A percentile compares a stretch with the other conserved stretches of the same genome.
Evolutionary conservation across 2,888 invertebrate species (phyloP).

Genomic region (Panzeria rudis): DNA sequence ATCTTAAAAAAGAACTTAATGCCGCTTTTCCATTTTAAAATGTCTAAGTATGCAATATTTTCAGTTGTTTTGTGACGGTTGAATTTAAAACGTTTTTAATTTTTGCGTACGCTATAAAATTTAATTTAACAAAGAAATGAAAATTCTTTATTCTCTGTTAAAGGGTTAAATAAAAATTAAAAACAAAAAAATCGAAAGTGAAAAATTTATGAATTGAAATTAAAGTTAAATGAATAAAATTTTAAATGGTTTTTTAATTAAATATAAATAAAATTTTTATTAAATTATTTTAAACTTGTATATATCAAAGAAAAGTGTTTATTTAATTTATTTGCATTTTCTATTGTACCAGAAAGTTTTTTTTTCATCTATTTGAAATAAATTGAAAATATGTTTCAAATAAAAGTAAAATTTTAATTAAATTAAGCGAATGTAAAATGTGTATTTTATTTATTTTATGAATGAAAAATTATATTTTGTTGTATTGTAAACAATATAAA

Average conservation of each 20-base stretch:
- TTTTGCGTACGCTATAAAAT: constrained; percentile 55
- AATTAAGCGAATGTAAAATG: constrained; percentile 17
- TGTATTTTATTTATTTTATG: constrained; percentile 31
- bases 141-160: neutral
- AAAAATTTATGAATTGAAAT: constrained; percentile 23
- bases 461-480: constrained; percentile 31
- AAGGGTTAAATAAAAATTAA: constrained; percentile 28
- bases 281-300: neutral
- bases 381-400: constrained; percentile 17
- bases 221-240: constrained; percentile 1
- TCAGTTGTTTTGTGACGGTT: constrained; percentile 69
- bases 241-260: neutral
- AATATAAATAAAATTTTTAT: neutral
- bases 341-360: neutral
- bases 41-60: constrained; percentile 60
- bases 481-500: constrained; percentile 22
- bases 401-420: constrained; percentile 38
- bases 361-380: constrained; percentile 13
- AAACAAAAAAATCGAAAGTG: constrained; percentile 48
- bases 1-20: constrained; percentile 51
- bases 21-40: constrained; percentile 56
- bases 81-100: constrained; percentile 61
- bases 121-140: neutral
- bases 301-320: constrained; percentile 5
- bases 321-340: constrained; percentile 6